Conservation (phyloP, 2,797 vertebrate genomes). For the Diplodus sargus region DNA sequence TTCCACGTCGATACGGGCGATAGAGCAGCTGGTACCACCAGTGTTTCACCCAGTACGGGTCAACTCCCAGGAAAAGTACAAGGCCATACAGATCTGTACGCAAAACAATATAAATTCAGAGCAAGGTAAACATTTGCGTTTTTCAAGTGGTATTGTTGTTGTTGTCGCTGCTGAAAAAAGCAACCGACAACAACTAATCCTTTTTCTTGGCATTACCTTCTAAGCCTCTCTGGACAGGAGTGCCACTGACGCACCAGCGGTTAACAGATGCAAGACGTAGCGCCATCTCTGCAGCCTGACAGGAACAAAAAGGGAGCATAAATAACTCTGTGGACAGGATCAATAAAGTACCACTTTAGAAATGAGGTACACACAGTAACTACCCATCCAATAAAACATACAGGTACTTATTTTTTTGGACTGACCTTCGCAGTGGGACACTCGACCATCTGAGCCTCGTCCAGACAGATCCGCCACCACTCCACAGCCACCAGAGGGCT, state of each 20-base stretch:
- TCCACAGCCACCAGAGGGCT: constrained; percentile 98
- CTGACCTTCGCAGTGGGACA: constrained; percentile 96
- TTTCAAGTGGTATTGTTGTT: no score
- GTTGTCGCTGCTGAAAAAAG: no score
- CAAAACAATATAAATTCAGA: constrained; percentile 7
- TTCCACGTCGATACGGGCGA: constrained; percentile 92
- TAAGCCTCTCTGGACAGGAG: constrained; percentile 96
- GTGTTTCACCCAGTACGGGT: constrained; percentile 97
- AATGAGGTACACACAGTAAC: neutral
- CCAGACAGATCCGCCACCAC: constrained; percentile 99
- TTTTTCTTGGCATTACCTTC: constrained; percentile 86
- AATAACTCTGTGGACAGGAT: neutral
- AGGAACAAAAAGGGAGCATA: neutral
- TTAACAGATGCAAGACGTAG: constrained; percentile 94
- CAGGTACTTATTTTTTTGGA: neutral
- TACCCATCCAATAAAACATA: neutral
- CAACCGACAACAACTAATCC: neutral
- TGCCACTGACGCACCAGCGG: constrained; percentile 98
- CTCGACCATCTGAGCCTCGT: constrained; percentile 99
- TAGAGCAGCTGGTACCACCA: constrained; percentile 98
- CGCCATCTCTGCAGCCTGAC: constrained; percentile 98
- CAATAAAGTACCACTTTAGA: neutral
- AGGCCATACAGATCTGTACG: constrained; percentile 94
- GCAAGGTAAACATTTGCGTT: no score
- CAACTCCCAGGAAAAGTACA: constrained; percentile 96